phyloP scores from a whole-genome alignment of 2,113 vertebrate genomes.

The Pluvianellus socialis region DNA sequence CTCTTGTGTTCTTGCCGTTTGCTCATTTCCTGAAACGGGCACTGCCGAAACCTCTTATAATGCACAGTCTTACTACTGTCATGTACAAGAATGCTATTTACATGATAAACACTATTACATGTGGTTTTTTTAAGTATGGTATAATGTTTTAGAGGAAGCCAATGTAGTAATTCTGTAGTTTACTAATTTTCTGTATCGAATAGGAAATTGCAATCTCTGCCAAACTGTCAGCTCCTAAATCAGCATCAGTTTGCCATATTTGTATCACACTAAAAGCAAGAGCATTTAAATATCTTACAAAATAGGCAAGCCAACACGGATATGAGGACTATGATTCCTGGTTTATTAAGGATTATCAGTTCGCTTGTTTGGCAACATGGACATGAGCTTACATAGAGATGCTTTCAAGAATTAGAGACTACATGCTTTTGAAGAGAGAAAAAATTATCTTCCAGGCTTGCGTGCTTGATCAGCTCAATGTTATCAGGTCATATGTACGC shows the following conservation, averaged over 20 bases:
- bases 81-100: not conserved
- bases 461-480: not conserved
- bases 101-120: not conserved
- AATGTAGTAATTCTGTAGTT: not conserved
- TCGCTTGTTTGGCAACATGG: not conserved
- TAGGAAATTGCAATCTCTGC: not conserved
- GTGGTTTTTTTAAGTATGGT: not conserved
- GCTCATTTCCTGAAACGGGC: not conserved
- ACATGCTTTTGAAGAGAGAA: not conserved
- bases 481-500: not conserved
- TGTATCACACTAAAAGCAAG: not conserved
- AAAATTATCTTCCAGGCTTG: not conserved
- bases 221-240: not conserved
- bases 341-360: not conserved
- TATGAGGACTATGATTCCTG: not conserved
- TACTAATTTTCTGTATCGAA: not conserved
- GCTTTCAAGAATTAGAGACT: not conserved
- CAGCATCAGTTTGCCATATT: not conserved
- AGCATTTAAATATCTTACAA: not conserved
- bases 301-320: not conserved
- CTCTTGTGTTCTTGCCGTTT: not conserved
- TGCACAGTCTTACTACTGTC: not conserved
- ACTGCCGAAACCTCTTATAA: not conserved
- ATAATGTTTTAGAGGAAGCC: not conserved
- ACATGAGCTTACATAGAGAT: not conserved